A percentile compares a stretch with the other conserved stretches of the same genome.
Conservation (phyloP, 1,140 invertebrate species). For the Chironomus striatipennis region DNA sequence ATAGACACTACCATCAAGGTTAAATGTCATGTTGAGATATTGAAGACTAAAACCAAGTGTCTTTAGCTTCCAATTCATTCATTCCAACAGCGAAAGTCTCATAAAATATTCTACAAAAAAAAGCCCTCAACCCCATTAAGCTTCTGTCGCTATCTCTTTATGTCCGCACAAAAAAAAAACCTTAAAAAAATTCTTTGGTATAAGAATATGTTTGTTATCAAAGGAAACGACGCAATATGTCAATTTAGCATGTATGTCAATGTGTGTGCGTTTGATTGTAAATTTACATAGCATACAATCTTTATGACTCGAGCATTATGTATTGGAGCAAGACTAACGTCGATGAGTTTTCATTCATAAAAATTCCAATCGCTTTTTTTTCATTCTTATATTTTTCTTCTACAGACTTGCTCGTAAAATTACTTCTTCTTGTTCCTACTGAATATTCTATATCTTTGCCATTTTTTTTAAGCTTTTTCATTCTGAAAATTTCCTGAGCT, state of each 20-base stretch:
- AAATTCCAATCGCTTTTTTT: neutral
- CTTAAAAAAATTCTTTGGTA: too few relatives aligned
- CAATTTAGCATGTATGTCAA: neutral
- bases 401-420: neutral
- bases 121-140: too few relatives aligned
- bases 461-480: too few relatives aligned
- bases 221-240: neutral
- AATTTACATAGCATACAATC: neutral
- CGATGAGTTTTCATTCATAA: neutral
- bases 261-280: neutral
- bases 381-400: neutral
- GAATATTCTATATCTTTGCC: neutral
- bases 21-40: too few relatives aligned
- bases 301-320: neutral
- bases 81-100: neutral
- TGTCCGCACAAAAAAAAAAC: too few relatives aligned
- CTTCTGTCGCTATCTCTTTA: too few relatives aligned
- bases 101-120: too few relatives aligned
- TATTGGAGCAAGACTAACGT: neutral
- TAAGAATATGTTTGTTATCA: too few relatives aligned
- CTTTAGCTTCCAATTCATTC: neutral
- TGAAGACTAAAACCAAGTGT: neutral
- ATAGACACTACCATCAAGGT: too few relatives aligned
- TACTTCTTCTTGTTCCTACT: neutral
- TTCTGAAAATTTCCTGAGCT: neutral